These are phyloP conservation scores for Netelia virgata DNA, from an alignment of 2,888 invertebrate species.

Conservation along the genomic window DNA sequence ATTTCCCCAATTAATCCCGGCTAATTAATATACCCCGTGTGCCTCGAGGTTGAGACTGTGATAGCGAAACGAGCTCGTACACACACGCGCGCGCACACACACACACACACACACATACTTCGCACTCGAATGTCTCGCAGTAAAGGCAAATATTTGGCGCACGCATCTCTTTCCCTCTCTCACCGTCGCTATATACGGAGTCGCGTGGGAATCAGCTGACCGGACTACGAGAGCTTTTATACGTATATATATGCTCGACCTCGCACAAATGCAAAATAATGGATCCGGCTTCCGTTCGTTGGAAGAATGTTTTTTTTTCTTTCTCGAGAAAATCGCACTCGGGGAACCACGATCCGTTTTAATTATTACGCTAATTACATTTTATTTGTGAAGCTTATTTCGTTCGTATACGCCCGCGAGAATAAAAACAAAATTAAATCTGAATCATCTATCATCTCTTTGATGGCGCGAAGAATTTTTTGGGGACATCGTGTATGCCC, in stretches of 20 bases:
- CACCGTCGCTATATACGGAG: conserved; percentile 1
- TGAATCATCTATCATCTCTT: not conserved
- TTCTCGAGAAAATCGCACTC: conserved; percentile 18
- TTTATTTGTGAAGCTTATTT: conserved; percentile 16
- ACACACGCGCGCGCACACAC: conserved; percentile 15
- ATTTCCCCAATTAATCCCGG: conserved; percentile 59
- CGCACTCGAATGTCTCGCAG: conserved; percentile 7
- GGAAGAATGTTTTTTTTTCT: conserved; percentile 5
- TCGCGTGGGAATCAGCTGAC: conserved; percentile 69
- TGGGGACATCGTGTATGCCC: not conserved
- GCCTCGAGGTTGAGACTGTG: conserved; percentile 12
- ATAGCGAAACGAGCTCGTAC: conserved; percentile 49
- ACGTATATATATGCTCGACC: conserved; percentile 36
- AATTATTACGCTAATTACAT: conserved; percentile 56
- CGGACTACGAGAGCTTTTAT: conserved; percentile 46
- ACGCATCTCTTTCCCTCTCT: conserved; percentile 39
- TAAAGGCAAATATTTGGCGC: conserved; percentile 61
- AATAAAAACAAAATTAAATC: no score
- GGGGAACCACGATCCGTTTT: conserved; percentile 42
- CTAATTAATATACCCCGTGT: conserved; percentile 56
- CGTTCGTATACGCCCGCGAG: no score
- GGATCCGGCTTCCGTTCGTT: conserved; percentile 54
- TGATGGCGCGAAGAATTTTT: not conserved
- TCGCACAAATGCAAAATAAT: conserved; percentile 60
- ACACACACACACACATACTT: conserved; percentile 2